Percentiles rank a stretch among this genome's conserved stretches.
Evolutionary conservation across 2,113 vertebrate species (phyloP).

Genomic region (Bubo bubo): DNA sequence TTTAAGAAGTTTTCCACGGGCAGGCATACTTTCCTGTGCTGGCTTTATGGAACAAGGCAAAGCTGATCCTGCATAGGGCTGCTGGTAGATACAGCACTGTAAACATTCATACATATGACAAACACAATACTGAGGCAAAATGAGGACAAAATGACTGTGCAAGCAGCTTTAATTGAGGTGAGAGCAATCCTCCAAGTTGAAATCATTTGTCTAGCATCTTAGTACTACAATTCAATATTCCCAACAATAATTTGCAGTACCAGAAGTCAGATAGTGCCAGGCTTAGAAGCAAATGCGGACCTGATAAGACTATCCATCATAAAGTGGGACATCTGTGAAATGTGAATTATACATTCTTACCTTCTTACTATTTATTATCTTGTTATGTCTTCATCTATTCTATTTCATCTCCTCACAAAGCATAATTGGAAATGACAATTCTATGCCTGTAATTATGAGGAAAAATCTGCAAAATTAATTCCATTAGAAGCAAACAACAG

Average conservation of each 20-base stretch:
- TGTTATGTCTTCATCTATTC: constrained; percentile 14
- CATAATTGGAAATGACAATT: constrained; percentile 5
- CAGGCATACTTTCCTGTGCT: neutral
- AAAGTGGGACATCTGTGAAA: neutral
- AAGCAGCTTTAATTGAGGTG: neutral
- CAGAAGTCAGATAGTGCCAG: neutral
- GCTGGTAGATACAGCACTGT: neutral
- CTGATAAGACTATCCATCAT: neutral
- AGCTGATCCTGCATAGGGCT: neutral
- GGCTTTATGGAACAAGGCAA: neutral
- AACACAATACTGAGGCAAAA: neutral
- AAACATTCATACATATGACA: neutral
- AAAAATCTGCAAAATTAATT: neutral
- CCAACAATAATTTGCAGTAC: neutral
- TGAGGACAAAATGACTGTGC: neutral
- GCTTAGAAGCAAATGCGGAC: neutral
- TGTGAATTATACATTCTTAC: constrained; percentile 16
- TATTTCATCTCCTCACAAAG: neutral
- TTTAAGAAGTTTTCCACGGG: neutral
- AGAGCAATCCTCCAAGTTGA: neutral
- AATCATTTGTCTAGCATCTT: neutral
- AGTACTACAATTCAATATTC: neutral
- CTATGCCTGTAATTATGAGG: neutral
- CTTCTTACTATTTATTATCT: neutral
- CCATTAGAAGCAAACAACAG: neutral